These are phyloP conservation scores for Dromococcyx pavoninus DNA, from an alignment of 2,797 vertebrate genomes.

Conservation along the genomic window DNA sequence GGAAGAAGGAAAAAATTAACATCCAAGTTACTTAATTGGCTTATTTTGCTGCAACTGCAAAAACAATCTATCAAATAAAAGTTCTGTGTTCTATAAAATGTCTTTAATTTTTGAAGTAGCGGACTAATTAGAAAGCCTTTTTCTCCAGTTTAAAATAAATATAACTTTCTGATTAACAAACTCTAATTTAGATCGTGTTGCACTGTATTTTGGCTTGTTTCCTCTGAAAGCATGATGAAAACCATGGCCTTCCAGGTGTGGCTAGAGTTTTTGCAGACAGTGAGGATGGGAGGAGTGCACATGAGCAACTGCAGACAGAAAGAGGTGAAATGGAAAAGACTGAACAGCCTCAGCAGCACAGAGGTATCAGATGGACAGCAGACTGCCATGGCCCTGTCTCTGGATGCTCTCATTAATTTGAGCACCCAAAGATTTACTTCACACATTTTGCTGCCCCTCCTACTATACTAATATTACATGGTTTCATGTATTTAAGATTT, in stretches of 20 bases:
- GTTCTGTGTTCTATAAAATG: not conserved
- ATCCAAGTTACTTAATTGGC: not conserved
- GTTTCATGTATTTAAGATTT: not conserved
- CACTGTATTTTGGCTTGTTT: not conserved
- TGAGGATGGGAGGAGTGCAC: accelerated
- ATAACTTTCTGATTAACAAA: not conserved
- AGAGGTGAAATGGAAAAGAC: no score
- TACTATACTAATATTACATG: accelerated
- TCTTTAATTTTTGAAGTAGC: not conserved
- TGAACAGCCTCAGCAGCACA: not conserved
- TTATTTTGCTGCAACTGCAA: not conserved
- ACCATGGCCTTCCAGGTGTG: accelerated
- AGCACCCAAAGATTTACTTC: not conserved
- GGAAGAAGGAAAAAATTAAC: not conserved
- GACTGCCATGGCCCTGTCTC: not conserved
- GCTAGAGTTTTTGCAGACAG: not conserved
- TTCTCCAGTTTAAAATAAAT: not conserved
- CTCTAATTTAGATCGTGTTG: not conserved
- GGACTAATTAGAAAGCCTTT: not conserved
- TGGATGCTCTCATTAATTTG: not conserved
- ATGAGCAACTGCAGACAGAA: accelerated
- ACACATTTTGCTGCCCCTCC: not conserved
- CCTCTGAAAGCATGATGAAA: accelerated
- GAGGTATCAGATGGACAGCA: not conserved
- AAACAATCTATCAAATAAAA: not conserved